Evolutionary conservation across 1,140 invertebrate genomes (phyloP).

Genomic region (Manduca sexta): DNA sequence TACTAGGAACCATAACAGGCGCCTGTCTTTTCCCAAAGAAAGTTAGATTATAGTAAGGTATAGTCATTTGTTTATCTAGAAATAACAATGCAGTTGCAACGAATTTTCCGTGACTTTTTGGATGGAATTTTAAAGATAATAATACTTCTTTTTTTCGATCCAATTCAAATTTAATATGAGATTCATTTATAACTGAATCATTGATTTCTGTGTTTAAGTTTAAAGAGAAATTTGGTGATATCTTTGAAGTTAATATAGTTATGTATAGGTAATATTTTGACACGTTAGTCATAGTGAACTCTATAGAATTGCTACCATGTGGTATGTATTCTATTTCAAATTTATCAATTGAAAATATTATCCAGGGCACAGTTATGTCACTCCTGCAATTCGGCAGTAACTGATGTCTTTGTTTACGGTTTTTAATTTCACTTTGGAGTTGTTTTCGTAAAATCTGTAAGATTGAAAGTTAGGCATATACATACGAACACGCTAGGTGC

Average conservation of each 20-base stretch:
- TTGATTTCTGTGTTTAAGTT: conserved; percentile 33
- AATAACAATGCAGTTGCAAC: conserved; percentile 45
- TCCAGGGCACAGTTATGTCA: conserved; percentile 56
- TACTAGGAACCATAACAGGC: conserved; percentile 37
- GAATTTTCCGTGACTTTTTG: conserved; percentile 48
- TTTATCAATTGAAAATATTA: conserved; percentile 49
- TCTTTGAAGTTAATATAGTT: conserved; percentile 47
- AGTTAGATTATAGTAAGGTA: conserved; percentile 54
- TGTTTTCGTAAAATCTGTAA: conserved; percentile 56
- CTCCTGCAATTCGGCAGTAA: conserved; percentile 52
- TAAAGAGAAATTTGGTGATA: conserved; percentile 45
- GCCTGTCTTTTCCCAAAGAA: conserved; percentile 48
- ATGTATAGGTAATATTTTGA: conserved; percentile 51
- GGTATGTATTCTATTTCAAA: conserved; percentile 47
- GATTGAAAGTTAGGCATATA: no score
- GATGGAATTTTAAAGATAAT: conserved; percentile 50
- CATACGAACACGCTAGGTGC: no score
- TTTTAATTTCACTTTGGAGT: conserved; percentile 50
- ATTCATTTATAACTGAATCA: conserved; percentile 37
- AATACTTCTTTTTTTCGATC: conserved; percentile 21
- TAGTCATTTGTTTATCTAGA: conserved; percentile 51
- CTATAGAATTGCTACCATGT: conserved; percentile 31
- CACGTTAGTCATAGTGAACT: conserved; percentile 56
- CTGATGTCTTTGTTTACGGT: conserved; percentile 48
- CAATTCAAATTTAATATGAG: conserved; percentile 53